Evolutionary conservation across 2,888 invertebrate genomes (phyloP), one percentile per base, ranked within the genome.

Genomic region (Platycheirus albimanus): DNA sequence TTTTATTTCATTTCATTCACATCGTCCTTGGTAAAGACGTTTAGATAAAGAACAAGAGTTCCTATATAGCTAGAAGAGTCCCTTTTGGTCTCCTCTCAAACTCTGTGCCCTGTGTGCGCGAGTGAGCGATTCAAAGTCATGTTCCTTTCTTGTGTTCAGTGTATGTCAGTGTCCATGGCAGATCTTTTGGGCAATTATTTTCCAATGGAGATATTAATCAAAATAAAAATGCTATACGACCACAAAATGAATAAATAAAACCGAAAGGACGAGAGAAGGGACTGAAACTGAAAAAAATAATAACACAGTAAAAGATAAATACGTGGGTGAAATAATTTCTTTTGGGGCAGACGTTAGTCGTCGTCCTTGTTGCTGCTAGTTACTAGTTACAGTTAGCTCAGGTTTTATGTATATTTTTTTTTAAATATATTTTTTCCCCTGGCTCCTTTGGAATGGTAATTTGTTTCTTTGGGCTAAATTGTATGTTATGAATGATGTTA

Each of bases 131-230:
- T 81, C 70, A 71, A 81, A 81, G 80, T 76, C 80, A 76, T 80
- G 80, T 63, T 69, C 69, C 69, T 58, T 58, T 58, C 41, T 61
- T 43, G 43, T 24, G 36, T 74, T 51, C 24, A 20, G 74, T 54
- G 67, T 76, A 61, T 76, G 70, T 81, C 80, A 75, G 69, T 81
- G 80, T 81, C 75, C 75, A 61, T 76, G 70, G 80, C 80, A 81
- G 80, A 76, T 71, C 80, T 81, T 70, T 71, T 71, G 70, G 76
- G 80, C 80, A 81, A 81, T 81, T 81, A 81, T 81, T 81, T 81
- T 81, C 58, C 80, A 20, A 75, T 38, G 66, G 64, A 76, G 75
- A 81, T 76, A 81, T 81, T 76, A 76, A 81, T 81, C 80, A 81
- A 76, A 81, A 70, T 52, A 67, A 81, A 81, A 81, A 81, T 58